Evolutionary conservation across 2,797 vertebrate species (phyloP).

Genomic region (Ciconia nigra): DNA sequence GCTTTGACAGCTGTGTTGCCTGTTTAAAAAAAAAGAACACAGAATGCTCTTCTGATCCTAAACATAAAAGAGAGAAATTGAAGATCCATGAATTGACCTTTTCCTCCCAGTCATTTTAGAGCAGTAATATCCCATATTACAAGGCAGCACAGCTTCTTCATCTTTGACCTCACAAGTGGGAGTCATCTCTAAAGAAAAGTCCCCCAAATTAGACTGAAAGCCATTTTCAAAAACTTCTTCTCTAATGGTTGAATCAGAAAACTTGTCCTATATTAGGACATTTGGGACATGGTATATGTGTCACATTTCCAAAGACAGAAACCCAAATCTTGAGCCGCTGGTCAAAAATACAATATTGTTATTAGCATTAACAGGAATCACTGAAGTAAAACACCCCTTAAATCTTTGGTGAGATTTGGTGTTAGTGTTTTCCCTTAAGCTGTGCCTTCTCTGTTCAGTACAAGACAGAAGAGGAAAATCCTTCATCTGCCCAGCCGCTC

Average conservation of each 20-base stretch:
- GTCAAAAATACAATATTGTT: background rate
- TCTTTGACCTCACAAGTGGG: background rate
- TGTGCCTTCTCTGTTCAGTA: background rate
- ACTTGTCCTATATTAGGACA: background rate
- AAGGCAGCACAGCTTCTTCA: background rate
- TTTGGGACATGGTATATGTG: background rate
- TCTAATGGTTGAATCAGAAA: background rate
- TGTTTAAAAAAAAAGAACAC: background rate
- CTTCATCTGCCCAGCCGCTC: background rate
- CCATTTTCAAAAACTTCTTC: background rate
- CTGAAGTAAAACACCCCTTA: background rate
- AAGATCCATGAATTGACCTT: background rate
- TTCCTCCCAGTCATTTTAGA: background rate
- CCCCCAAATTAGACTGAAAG: background rate
- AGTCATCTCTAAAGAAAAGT: background rate
- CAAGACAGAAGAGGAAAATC: background rate
- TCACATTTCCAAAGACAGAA: background rate
- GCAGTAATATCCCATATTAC: background rate
- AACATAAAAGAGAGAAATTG: background rate
- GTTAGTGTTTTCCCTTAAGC: background rate
- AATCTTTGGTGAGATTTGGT: background rate
- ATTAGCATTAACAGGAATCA: background rate
- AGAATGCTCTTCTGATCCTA: background rate
- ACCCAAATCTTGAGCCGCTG: background rate
- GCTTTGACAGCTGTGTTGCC: background rate